Base-by-base conservation (phyloP, 2,113 vertebrate species). In the Callospermophilus lateralis region DNA sequence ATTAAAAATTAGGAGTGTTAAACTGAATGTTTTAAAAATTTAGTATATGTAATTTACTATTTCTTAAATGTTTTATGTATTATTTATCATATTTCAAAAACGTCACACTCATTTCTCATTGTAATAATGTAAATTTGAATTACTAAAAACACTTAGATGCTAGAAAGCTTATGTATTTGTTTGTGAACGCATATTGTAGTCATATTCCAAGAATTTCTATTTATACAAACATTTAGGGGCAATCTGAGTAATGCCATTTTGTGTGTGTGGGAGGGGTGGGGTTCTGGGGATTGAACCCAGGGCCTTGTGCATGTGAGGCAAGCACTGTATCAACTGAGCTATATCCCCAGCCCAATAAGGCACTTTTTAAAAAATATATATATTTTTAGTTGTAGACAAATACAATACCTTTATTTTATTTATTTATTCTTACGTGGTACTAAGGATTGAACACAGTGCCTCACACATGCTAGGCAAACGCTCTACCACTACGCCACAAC, bases 1-100 rank as follows among this genome's bases (percentile, higher is more conserved):
- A 97, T 97, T 97, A 96, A 98, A 97, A 89, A 96, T 96, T 96
- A 95, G 55, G 72, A 97, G 96, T 97, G 93, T 96, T 78, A 98
- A 97, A 98, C 98, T 98, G 98, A 98, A 96, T 98, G 94, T 98
- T 98, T 86, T 98, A 65, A 92, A 97, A 98, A 97, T 97, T 97
- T 98, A 97, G 88, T 86, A 96, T 30, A 93, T 97, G 93, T 97
- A 95, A 98, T 98, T 98, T 97, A 98, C 89, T 96, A 95, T 98
- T 97, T 93, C 96, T 98, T 97, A 98, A 97, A 97, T 97, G 96
- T 97, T 98, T 97, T 97, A 96, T 98, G 91, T 96, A 85, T 97
- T 97, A 94, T 97, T 96, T 88, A 90, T 93, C 84, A 96, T 97
- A 98, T 98, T 98, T 98, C 98, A 90, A 98, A 97, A 15, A 97